phyloP scores from a whole-genome alignment of 2,113 vertebrate genomes.

The Hepsetus odoe region DNA sequence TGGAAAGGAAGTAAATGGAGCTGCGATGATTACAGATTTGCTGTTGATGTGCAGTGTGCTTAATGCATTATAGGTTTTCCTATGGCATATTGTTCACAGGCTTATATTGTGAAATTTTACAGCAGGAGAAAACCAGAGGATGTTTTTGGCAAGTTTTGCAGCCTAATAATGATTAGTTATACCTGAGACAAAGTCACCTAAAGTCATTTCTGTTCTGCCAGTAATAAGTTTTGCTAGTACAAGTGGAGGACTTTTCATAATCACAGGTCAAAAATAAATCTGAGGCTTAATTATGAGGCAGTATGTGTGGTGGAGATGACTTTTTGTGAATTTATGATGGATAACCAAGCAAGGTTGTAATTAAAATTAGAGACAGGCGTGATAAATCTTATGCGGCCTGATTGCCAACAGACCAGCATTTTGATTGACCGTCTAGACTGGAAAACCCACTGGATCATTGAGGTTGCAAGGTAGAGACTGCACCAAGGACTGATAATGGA shows the following conservation, averaged over 20 bases:
- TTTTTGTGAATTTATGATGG: slow-evolving; percentile 47
- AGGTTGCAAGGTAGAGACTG: slow-evolving; percentile 5
- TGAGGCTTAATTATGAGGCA: slow-evolving; percentile 55
- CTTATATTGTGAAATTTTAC: neutral
- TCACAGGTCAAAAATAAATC: slow-evolving; percentile 53
- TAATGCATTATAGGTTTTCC: neutral
- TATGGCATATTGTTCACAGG: neutral
- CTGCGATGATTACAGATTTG: slow-evolving; percentile 51
- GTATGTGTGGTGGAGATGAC: slow-evolving; percentile 16
- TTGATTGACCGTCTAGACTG: slow-evolving; percentile 35
- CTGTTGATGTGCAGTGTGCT: slow-evolving; percentile 12
- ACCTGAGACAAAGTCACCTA: neutral
- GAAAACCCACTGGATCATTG: slow-evolving; percentile 7
- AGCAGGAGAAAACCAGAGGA: neutral
- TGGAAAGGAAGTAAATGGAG: slow-evolving; percentile 55
- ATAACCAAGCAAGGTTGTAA: slow-evolving; percentile 42
- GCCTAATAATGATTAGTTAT: neutral
- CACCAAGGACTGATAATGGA: neutral
- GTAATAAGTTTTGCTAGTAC: slow-evolving; percentile 5
- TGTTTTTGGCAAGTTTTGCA: too few species aligned
- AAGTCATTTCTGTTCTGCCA: slow-evolving; percentile 18
- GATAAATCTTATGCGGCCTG: slow-evolving; percentile 42
- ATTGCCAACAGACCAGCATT: slow-evolving; percentile 9
- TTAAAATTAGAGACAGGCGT: slow-evolving; percentile 45
- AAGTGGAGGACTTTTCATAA: slow-evolving; percentile 24